Evolutionary conservation across 2,797 vertebrate species (phyloP).

Genomic region (Coregonus suidteri): DNA sequence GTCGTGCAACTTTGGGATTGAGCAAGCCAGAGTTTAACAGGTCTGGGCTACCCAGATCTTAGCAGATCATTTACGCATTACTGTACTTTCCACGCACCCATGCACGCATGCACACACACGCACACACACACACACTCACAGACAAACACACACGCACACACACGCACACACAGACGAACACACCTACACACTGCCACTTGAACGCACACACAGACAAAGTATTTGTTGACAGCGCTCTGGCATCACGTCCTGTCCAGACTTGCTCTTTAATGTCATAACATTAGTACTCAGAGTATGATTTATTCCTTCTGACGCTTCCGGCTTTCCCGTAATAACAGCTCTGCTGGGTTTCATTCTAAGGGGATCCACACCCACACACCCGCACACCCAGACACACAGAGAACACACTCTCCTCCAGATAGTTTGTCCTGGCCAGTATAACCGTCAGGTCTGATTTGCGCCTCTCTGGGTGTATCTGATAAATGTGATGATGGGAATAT

Average conservation of each 20-base stretch:
- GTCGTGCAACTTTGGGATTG: slow-evolving; percentile 24
- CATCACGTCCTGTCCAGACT: slow-evolving; percentile 46
- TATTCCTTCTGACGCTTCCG: slow-evolving; percentile 17
- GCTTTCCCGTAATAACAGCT: slow-evolving; percentile 18
- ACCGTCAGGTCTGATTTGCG: background rate
- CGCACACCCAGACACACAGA: background rate
- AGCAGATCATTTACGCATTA: slow-evolving; percentile 38
- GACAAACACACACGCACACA: no score
- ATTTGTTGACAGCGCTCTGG: slow-evolving; percentile 52
- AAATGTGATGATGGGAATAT: slow-evolving; percentile 29
- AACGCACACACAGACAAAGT: no score
- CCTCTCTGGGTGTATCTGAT: slow-evolving; percentile 20
- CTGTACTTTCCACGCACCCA: slow-evolving; percentile 21
- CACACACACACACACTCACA: no score
- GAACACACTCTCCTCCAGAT: background rate
- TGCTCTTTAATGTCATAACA: slow-evolving; percentile 52
- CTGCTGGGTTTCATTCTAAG: slow-evolving; percentile 7
- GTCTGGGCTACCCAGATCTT: background rate
- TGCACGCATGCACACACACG: background rate
- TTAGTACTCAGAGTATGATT: slow-evolving; percentile 24
- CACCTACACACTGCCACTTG: no score
- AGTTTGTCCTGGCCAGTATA: background rate
- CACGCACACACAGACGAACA: no score
- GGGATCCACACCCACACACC: no score
- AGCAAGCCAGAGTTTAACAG: background rate